Evolutionary conservation across 2,888 invertebrate species (phyloP), one percentile per base, ranked within the genome.

Genomic region (Suillia variegata): DNA sequence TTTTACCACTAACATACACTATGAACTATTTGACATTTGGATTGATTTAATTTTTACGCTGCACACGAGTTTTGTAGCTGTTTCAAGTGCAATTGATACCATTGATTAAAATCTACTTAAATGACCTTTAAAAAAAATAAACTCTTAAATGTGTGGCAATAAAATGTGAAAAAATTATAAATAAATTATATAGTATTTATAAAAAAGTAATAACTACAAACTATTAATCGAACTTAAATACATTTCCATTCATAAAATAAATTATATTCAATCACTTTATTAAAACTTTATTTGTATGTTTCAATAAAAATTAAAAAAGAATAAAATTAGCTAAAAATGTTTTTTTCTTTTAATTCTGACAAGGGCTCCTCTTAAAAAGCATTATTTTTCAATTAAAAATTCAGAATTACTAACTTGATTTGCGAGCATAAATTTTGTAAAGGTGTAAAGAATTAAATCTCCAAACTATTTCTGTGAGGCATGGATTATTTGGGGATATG

Each of bases 41-140:
- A 26, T 26, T 10, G n/a, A n/a, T n/a, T n/a, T n/a, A n/a, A n/a
- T 26, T 10, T 26, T 26, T 26, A 6, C 26, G 26, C 10, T 26
- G 6, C 26, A 6, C 26, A 10, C 10, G n/a, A 26, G 6, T 26
- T 10, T 26, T 26, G 10, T 6, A 52, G 47, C 57, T 52, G 45
- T 51, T 52, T 26, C 51, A 57, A 57, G 57, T 57, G 57, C 57
- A 57, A 57, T 52, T 57, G 45, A 47, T 15, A 52, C n/a, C 24
- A 50, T 42, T 52, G n/a, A 45, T 45, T 31, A 47, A 51, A 42
- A 51, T 17, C n/a, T n/a, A n/a, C n/a, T n/a, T n/a, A 42, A 38
- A 51, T 45, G 57, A 57, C 45, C 51, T 57, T 57, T 34, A 49
- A 13, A 22, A 22, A 17, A 54, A 42, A n/a, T 33, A 33, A 26